These are phyloP conservation scores for Acridotheres tristis DNA, from an alignment of 2,797 vertebrate species.

Conservation along the genomic window DNA sequence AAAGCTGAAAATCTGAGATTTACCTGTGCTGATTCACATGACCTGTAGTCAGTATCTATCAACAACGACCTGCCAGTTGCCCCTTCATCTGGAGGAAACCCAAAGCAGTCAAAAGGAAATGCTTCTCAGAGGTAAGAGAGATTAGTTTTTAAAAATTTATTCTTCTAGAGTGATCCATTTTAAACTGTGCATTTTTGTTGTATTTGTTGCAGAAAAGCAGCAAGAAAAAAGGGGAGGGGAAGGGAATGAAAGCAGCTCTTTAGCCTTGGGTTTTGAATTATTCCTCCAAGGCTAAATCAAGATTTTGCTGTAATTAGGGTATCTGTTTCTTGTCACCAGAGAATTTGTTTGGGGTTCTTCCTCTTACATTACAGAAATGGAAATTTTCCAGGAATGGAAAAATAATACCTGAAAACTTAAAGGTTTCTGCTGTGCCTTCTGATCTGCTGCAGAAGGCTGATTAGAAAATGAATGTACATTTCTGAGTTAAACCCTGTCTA, in stretches of 20 bases:
- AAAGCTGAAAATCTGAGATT: neutral
- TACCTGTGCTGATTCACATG: neutral
- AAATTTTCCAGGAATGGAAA: neutral
- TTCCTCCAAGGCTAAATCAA: neutral
- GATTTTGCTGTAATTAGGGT: neutral
- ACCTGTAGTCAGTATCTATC: neutral
- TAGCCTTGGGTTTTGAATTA: neutral
- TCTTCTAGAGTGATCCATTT: neutral
- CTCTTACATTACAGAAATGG: neutral
- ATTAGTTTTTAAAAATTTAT: neutral
- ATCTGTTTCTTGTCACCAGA: neutral
- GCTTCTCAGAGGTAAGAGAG: neutral
- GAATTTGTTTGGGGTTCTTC: neutral
- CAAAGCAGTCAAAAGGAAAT: neutral
- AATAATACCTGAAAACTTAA: neutral
- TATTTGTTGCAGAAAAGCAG: neutral
- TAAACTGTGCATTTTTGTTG: neutral
- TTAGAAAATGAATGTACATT: neutral
- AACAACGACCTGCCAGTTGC: neutral
- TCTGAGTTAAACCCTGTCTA: neutral
- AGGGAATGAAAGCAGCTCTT: neutral
- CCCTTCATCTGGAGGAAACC: neutral
- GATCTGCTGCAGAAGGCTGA: neutral
- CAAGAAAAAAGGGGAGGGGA: fast-evolving
- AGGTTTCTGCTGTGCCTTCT: neutral